A percentile compares a stretch with the other conserved stretches of the same genome.
These are phyloP conservation scores for Adrianichthys oophorus DNA, from an alignment of 2,797 vertebrate genomes.

Conservation along the genomic window DNA sequence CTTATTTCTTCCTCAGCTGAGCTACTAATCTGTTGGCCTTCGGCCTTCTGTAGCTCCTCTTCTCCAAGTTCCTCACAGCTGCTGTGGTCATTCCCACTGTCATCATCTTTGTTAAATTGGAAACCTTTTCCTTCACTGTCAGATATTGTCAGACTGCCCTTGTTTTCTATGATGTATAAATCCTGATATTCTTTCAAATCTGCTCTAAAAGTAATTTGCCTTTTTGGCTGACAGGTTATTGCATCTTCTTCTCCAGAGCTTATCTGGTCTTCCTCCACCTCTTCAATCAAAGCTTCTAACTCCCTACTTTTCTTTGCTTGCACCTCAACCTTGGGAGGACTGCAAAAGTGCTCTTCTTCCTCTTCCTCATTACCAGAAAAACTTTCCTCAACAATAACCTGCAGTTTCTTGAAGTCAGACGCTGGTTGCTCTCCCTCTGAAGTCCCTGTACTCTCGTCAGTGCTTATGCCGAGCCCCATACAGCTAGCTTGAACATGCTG, in stretches of 20 bases:
- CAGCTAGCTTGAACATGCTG: neutral
- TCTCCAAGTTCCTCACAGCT: constrained; percentile 47
- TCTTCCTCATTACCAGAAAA: constrained; percentile 31
- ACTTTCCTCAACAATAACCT: constrained; percentile 43
- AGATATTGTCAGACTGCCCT: constrained; percentile 10
- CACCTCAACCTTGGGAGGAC: constrained; percentile 7
- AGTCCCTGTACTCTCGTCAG: constrained; percentile 17
- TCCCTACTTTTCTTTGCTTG: constrained; percentile 6
- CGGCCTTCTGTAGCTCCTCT: constrained; percentile 14
- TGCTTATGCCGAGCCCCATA: constrained; percentile 14
- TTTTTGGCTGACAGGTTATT: constrained; percentile 4
- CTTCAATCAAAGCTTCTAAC: constrained; percentile 32
- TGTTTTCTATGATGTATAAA: constrained; percentile 6
- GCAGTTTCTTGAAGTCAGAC: constrained; percentile 32
- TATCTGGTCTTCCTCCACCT: constrained; percentile 36
- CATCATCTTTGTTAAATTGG: constrained; percentile 33
- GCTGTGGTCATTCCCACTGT: constrained; percentile 62
- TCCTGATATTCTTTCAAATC: constrained; percentile 17
- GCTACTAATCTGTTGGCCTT: constrained; percentile 23
- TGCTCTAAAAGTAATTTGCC: neutral
- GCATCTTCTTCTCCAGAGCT: constrained; percentile 38
- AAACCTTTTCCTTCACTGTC: constrained; percentile 15
- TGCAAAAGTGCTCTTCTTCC: constrained; percentile 1
- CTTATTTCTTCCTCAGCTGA: constrained; percentile 52
- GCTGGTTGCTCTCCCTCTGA: constrained; percentile 35